Percentiles rank a stretch among this genome's conserved stretches.
phyloP scores from a whole-genome alignment of 2,888 invertebrate genomes.

The Drosophila borealis region DNA sequence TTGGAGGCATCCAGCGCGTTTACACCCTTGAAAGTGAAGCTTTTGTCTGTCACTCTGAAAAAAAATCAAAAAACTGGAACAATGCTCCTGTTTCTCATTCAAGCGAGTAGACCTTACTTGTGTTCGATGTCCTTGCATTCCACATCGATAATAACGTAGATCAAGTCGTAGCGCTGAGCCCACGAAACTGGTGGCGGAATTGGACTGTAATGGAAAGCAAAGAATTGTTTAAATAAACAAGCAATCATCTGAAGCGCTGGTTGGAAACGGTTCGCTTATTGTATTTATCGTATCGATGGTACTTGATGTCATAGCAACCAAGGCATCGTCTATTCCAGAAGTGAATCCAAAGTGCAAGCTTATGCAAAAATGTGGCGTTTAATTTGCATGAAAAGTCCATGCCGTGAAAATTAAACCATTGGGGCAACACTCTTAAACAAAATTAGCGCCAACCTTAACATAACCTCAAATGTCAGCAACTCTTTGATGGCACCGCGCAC shows the following conservation, averaged over 20 bases:
- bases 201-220: slow-evolving; percentile 58
- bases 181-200: slow-evolving; percentile 94
- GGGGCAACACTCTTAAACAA: slow-evolving; percentile 43
- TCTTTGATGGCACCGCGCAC: slow-evolving; percentile 33
- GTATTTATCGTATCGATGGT: slow-evolving; percentile 1
- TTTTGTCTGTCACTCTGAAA: slow-evolving; percentile 89
- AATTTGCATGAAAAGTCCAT: slow-evolving; percentile 53
- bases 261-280: slow-evolving; percentile 15
- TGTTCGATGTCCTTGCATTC: slow-evolving; percentile 95
- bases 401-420: slow-evolving; percentile 23
- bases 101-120: slow-evolving; percentile 86
- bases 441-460: slow-evolving; percentile 64
- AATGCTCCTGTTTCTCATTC: not conserved
- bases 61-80: not conserved
- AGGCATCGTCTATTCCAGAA: slow-evolving; percentile 17
- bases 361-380: slow-evolving; percentile 24
- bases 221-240: slow-evolving; percentile 23
- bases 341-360: slow-evolving; percentile 22
- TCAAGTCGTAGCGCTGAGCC: slow-evolving; percentile 94
- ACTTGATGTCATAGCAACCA: slow-evolving; percentile 52
- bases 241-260: slow-evolving; percentile 7
- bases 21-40: slow-evolving; percentile 93
- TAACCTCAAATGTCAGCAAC: slow-evolving; percentile 71
- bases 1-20: slow-evolving; percentile 93
- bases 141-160: slow-evolving; percentile 95